Evolutionary conservation across 2,113 vertebrate species (phyloP).

Genomic region (Gavia stellata): DNA sequence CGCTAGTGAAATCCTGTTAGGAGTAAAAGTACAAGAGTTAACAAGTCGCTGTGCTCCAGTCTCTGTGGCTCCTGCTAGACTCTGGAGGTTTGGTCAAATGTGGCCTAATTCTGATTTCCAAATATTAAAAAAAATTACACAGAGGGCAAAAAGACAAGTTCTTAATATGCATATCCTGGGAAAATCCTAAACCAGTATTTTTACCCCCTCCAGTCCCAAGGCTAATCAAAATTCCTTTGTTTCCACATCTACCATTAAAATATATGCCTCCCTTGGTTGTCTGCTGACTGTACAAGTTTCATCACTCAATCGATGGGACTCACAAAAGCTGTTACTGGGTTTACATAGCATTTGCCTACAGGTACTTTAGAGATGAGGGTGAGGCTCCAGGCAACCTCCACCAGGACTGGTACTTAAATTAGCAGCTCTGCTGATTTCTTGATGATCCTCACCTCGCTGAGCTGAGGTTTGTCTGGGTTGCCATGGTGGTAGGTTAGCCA

Average conservation of each 20-base stretch:
- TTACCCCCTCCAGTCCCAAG: constrained; percentile 36
- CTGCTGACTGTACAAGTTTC: constrained; percentile 49
- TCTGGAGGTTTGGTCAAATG: constrained; percentile 58
- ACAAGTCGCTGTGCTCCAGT: neutral
- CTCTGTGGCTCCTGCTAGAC: constrained; percentile 11
- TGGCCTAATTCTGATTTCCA: constrained; percentile 59
- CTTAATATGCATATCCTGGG: constrained; percentile 54
- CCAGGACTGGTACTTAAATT: neutral
- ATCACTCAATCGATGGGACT: neutral
- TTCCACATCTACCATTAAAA: constrained; percentile 49
- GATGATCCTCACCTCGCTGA: neutral
- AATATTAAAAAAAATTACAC: constrained; percentile 46
- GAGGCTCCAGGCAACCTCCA: neutral
- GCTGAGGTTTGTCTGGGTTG: neutral
- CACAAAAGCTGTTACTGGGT: neutral
- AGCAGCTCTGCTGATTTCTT: neutral
- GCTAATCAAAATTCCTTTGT: constrained; percentile 61
- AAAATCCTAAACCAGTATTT: constrained; percentile 58
- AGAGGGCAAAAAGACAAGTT: constrained; percentile 62
- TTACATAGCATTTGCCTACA: neutral
- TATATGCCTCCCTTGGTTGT: constrained; percentile 33
- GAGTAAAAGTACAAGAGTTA: constrained; percentile 38
- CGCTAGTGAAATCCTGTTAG: neutral
- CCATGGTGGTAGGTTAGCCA: neutral
- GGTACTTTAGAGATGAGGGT: neutral